phyloP scores from a whole-genome alignment of 2,888 invertebrate genomes.

The Trissolcus japonicus region DNA sequence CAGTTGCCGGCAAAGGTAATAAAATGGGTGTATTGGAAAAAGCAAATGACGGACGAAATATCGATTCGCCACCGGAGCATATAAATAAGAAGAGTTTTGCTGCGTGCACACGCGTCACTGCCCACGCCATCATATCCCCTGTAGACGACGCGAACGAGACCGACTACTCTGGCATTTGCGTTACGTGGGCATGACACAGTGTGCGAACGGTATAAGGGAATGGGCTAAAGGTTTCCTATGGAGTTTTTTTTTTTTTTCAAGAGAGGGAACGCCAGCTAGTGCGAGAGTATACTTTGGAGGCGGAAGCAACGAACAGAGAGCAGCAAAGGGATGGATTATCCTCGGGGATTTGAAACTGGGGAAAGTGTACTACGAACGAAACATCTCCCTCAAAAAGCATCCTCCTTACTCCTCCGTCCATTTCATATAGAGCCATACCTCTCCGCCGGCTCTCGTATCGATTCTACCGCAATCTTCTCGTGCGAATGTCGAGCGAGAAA shows the following conservation, averaged over 20 bases:
- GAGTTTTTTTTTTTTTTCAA: constrained; percentile 40
- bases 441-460: constrained; percentile 57
- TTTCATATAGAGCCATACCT: constrained; percentile 52
- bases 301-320: constrained; percentile 58
- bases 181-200: constrained; percentile 61
- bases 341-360: constrained; percentile 66
- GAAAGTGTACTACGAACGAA: constrained; percentile 71
- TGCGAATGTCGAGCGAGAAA: constrained; percentile 59
- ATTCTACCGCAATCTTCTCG: constrained; percentile 63
- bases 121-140: constrained; percentile 66
- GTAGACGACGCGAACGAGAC: constrained; percentile 52
- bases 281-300: constrained; percentile 62
- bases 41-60: constrained; percentile 68
- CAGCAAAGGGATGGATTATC: constrained; percentile 70
- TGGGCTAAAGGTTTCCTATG: constrained; percentile 55
- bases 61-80: constrained; percentile 71
- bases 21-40: constrained; percentile 56
- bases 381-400: constrained; percentile 73
- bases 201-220: constrained; percentile 48
- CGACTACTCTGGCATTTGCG: constrained; percentile 66
- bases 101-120: constrained; percentile 76
- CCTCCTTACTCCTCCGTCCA: constrained; percentile 60
- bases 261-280: constrained; percentile 62
- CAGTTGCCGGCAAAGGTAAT: no score
- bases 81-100: constrained; percentile 75